phyloP scores from a whole-genome alignment of 2,113 vertebrate species.

The Strix aluco region DNA sequence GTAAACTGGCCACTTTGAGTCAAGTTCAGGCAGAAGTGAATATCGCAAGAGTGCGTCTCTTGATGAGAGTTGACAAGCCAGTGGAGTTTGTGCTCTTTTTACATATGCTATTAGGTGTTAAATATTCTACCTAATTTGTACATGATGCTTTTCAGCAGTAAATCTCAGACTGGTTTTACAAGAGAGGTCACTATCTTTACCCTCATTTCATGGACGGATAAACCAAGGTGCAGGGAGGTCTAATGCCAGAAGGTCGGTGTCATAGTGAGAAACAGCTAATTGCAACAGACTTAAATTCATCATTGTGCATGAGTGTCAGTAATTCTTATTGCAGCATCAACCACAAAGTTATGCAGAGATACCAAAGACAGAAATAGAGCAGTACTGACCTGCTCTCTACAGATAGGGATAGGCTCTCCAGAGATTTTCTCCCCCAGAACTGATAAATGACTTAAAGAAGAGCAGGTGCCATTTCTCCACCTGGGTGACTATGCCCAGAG shows the following conservation, averaged over 20 bases:
- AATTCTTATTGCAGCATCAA: neutral
- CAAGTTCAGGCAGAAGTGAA: neutral
- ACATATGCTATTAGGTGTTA: neutral
- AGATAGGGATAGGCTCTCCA: neutral
- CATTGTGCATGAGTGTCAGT: neutral
- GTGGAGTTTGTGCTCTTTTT: neutral
- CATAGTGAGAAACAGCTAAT: neutral
- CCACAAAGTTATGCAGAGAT: neutral
- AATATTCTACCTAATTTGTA: neutral
- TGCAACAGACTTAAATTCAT: slow-evolving; percentile 17
- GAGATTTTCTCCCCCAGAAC: neutral
- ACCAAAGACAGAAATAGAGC: neutral
- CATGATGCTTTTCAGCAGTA: neutral
- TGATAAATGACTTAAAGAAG: neutral
- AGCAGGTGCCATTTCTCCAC: neutral
- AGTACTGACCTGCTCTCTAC: neutral
- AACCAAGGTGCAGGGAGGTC: neutral
- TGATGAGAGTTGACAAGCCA: neutral
- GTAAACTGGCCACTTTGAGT: neutral
- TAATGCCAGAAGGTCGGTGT: neutral
- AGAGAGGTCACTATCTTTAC: neutral
- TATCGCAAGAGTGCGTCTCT: accelerated
- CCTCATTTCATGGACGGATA: neutral
- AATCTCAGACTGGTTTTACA: neutral
- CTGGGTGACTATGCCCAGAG: neutral